Percentiles rank a stretch among this genome's conserved stretches.
Conservation (phyloP, 1,140 invertebrate genomes). For the Propsilocerus akamusi region DNA sequence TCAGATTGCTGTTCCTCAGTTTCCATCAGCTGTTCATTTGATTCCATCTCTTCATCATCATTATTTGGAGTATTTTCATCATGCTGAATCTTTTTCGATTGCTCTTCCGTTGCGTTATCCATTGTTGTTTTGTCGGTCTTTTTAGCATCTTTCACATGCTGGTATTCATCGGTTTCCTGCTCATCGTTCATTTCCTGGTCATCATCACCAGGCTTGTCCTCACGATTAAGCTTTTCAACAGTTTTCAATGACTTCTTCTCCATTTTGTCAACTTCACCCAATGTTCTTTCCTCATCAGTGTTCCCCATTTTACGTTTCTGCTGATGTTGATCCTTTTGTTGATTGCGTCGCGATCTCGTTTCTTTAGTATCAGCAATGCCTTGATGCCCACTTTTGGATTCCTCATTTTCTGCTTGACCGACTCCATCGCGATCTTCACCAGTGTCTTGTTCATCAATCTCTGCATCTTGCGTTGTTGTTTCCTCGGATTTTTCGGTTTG, state of each 20-base stretch:
- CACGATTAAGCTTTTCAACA: slow-evolving; percentile 28
- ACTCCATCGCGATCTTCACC: slow-evolving; percentile 38
- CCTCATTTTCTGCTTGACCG: slow-evolving; percentile 38
- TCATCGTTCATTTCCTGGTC: slow-evolving; percentile 27
- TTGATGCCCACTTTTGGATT: slow-evolving; percentile 37
- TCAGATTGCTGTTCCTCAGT: slow-evolving; percentile 11
- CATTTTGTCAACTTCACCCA: slow-evolving; percentile 29
- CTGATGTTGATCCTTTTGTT: slow-evolving; percentile 19
- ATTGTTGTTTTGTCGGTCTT: slow-evolving; percentile 37
- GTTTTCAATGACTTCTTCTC: slow-evolving; percentile 40
- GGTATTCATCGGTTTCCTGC: slow-evolving; percentile 48
- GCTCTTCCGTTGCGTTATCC: slow-evolving; percentile 62
- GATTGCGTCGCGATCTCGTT: slow-evolving; percentile 21
- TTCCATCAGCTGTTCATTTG: slow-evolving; percentile 21
- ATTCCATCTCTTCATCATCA: slow-evolving; percentile 33
- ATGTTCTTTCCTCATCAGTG: slow-evolving; percentile 35
- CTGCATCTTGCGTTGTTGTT: slow-evolving; percentile 19
- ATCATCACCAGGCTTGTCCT: slow-evolving; percentile 27
- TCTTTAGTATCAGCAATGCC: slow-evolving; percentile 29
- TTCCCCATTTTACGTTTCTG: slow-evolving; percentile 20
- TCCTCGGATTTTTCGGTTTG: slow-evolving; percentile 12
- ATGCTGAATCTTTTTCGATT: slow-evolving; percentile 50
- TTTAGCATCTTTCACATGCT: slow-evolving; percentile 69
- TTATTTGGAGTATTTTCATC: slow-evolving; percentile 33
- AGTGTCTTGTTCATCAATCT: slow-evolving; percentile 21